These are phyloP conservation scores for Mythimna impura DNA, from an alignment of 2,888 invertebrate genomes.

Conservation along the genomic window DNA sequence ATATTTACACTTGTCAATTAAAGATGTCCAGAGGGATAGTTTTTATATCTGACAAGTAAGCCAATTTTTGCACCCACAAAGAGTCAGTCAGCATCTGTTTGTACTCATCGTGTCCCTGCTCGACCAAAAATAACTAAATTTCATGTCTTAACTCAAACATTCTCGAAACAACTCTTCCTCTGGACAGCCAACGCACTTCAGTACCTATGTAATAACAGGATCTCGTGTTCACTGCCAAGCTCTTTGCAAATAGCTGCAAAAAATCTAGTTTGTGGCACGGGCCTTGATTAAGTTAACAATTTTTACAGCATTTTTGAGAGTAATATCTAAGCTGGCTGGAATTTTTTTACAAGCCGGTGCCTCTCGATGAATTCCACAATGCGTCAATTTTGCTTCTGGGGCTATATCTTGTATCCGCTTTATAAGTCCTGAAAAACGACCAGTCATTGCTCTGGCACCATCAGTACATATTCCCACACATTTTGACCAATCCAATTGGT, in stretches of 20 bases:
- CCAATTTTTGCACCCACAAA: too few relatives aligned
- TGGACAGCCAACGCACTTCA: conserved; percentile 49
- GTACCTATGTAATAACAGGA: conserved; percentile 44
- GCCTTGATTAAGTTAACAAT: conserved; percentile 14
- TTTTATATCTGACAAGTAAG: conserved; percentile 36
- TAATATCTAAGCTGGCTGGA: conserved; percentile 8
- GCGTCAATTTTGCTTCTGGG: conserved; percentile 28
- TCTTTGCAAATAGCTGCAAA: conserved; percentile 33
- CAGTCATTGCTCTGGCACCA: too few relatives aligned
- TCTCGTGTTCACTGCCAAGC: too few relatives aligned
- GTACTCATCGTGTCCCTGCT: conserved; percentile 7
- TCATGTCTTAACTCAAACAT: conserved; percentile 34
- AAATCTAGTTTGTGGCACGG: conserved; percentile 28
- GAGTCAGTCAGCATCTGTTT: conserved; percentile 25
- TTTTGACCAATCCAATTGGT: too few relatives aligned
- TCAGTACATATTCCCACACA: too few relatives aligned
- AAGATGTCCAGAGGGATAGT: conserved; percentile 14
- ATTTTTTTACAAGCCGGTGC: conserved; percentile 35
- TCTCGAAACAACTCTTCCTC: conserved; percentile 44
- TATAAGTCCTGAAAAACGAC: conserved; percentile 22
- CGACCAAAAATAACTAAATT: conserved; percentile 20
- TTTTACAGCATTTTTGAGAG: neutral
- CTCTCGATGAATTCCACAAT: conserved; percentile 44
- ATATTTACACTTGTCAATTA: neutral
- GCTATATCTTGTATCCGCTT: conserved; percentile 27